These are phyloP conservation scores for Agelas oroides DNA, from an alignment of 37 sponge, comb jelly and placozoan species.

Conservation along the genomic window DNA sequence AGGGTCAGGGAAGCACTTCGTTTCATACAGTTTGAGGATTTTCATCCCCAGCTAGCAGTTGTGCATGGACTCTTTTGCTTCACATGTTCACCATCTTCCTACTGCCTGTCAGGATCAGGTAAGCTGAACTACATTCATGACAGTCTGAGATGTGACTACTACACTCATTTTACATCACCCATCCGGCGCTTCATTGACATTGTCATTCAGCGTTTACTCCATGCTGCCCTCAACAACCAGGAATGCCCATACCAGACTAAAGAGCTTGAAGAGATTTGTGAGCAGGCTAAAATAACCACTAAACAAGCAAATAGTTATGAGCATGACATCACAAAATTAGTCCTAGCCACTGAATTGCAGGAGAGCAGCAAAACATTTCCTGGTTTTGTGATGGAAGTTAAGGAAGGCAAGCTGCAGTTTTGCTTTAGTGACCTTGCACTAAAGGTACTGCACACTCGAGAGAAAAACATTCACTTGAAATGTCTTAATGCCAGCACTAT, in stretches of 20 bases:
- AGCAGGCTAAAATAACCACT: background rate
- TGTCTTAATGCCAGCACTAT: background rate
- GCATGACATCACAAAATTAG: background rate
- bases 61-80: background rate
- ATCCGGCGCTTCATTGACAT: slow-evolving; percentile 44
- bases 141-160: slow-evolving; percentile 17
- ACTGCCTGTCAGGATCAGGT: slow-evolving; percentile 1
- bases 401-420: background rate
- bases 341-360: background rate
- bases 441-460: background rate
- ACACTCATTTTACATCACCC: slow-evolving; percentile 58
- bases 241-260: slow-evolving; percentile 3
- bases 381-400: slow-evolving; percentile 6
- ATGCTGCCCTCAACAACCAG: background rate
- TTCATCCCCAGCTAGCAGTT: slow-evolving; percentile 45
- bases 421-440: background rate
- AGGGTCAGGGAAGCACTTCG: background rate
- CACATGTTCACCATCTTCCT: background rate
- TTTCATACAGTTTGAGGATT: slow-evolving; percentile 2
- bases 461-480: background rate
- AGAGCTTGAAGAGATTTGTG: slow-evolving; percentile 6
- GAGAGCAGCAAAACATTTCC: background rate
- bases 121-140: background rate
- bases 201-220: slow-evolving; percentile 34
- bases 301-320: slow-evolving; percentile 25